Base-by-base conservation (phyloP, 1,140 invertebrate genomes). In the Trichonephila clavata region DNA sequence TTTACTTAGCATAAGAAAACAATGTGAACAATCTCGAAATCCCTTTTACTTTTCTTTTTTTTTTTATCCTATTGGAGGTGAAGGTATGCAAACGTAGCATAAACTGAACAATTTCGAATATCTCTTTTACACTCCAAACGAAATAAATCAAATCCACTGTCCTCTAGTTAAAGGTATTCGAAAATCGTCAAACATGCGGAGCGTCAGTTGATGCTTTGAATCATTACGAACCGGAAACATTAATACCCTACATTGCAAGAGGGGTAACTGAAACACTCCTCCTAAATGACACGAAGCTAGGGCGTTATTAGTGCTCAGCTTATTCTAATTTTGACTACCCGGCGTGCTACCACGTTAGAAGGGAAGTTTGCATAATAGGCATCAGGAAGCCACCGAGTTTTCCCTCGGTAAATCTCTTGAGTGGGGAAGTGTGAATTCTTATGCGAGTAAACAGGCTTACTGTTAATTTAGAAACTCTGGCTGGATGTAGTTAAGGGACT, bases 361-460 rank as follows among this genome's bases (percentile, higher is more conserved):
- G 57, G 43, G 50, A 32, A 68, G 50, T 61, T 32, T 63, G 60
- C 60, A 86, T 86, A 86, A 86, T 86, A 39, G 60, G 60, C 60
- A 21, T 7, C 84, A 18, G 59, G 60, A 63, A 63, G 24, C 68
- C 68, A 6, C 63, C 63, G 63, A 61, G 57, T 20, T 86, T 27
- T 59, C n/a, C 83, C 43, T 2, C 83, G 0, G 59, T 63, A 61
- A 86, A 86, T 86, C 84, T 63, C 84, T 20, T 27, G 84, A 18
- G 84, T 83, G 43, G n/a, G 43, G 39, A 83, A 83, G 80, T 86
- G 84, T 86, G 60, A 86, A 86, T 63, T 86, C 84, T 86, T 63
- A 63, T 24, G 27, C 59, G 83, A n/a, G 59, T 39, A 86, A 86
- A 86, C 84, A 63, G 59, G 18, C 60, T 86, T 86, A 86, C 7